phyloP scores from a whole-genome alignment of 2,888 invertebrate genomes.

The Diabrotica balteata region DNA sequence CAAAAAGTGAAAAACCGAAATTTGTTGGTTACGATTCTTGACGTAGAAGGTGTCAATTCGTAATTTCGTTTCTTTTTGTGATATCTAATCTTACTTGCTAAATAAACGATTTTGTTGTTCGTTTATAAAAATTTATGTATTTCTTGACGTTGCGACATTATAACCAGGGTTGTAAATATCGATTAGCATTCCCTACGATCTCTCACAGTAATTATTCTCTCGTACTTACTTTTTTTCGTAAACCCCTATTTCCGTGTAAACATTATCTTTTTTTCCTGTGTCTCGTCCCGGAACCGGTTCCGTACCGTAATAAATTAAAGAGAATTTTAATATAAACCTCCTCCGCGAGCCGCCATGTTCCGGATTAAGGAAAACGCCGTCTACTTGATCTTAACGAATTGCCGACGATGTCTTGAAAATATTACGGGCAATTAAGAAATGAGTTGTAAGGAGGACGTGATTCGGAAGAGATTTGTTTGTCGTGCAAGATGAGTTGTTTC shows the following conservation, averaged over 20 bases:
- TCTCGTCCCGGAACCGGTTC: constrained; percentile 18
- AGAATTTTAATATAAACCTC: constrained; percentile 39
- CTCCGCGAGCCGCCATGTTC: constrained; percentile 24
- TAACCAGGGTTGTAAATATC: not conserved
- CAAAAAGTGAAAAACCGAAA: too few relatives aligned
- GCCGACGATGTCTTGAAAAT: constrained; percentile 39
- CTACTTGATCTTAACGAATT: constrained; percentile 43
- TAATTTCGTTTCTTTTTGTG: too few relatives aligned
- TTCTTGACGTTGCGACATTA: too few relatives aligned
- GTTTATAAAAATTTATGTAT: too few relatives aligned
- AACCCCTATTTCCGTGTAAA: constrained; percentile 19
- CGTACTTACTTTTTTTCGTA: constrained; percentile 9
- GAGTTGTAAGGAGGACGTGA: constrained; percentile 41
- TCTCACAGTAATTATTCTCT: constrained; percentile 16
- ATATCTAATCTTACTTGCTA: too few relatives aligned
- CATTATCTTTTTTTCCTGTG: constrained; percentile 25
- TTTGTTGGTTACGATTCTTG: too few relatives aligned
- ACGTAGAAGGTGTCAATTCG: too few relatives aligned
- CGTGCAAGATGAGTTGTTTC: constrained; percentile 17
- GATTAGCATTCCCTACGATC: constrained; percentile 3
- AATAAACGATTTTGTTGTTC: too few relatives aligned
- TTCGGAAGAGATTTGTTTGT: constrained; percentile 41
- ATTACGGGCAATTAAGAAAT: constrained; percentile 44
- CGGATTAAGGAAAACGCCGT: constrained; percentile 34
- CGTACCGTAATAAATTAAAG: constrained; percentile 34